These are phyloP conservation scores for Falco peregrinus DNA, from an alignment of 2,797 vertebrate species.

Conservation along the genomic window DNA sequence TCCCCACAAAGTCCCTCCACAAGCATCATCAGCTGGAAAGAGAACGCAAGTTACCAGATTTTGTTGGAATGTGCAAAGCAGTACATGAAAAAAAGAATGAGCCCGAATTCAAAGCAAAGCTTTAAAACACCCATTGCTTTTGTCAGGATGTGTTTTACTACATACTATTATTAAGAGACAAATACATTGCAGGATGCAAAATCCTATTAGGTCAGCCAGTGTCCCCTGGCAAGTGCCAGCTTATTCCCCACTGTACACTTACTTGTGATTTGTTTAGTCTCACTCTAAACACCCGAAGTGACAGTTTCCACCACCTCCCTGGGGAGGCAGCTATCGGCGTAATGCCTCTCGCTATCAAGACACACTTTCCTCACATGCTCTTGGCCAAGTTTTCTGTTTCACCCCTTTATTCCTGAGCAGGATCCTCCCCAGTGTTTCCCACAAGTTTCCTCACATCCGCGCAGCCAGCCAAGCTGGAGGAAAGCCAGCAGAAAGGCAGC, in stretches of 20 bases:
- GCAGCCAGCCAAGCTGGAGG: not conserved
- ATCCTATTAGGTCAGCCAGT: not conserved
- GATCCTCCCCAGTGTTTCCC: not conserved
- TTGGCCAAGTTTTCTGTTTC: not conserved
- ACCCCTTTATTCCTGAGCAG: not conserved
- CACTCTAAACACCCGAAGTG: not conserved
- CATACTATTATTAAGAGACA: not conserved
- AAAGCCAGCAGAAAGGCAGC: not conserved
- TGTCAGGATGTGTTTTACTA: not conserved
- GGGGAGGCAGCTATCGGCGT: not conserved
- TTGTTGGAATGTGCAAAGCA: not conserved
- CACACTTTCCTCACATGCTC: not conserved
- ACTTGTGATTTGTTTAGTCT: not conserved
- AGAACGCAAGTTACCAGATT: not conserved
- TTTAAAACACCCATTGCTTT: not conserved
- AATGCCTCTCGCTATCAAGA: accelerated
- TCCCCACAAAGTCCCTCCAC: slow-evolving; percentile 93
- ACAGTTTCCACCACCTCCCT: not conserved
- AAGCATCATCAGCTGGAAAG: slow-evolving; percentile 91
- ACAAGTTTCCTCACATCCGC: accelerated
- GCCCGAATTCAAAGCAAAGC: not conserved
- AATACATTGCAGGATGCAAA: not conserved
- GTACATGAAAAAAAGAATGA: not conserved
- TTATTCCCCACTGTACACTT: not conserved
- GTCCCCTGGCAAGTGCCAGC: not conserved